Evolutionary conservation across 2,113 vertebrate genomes (phyloP).

Genomic region (Cyanoramphus novaezelandiae): DNA sequence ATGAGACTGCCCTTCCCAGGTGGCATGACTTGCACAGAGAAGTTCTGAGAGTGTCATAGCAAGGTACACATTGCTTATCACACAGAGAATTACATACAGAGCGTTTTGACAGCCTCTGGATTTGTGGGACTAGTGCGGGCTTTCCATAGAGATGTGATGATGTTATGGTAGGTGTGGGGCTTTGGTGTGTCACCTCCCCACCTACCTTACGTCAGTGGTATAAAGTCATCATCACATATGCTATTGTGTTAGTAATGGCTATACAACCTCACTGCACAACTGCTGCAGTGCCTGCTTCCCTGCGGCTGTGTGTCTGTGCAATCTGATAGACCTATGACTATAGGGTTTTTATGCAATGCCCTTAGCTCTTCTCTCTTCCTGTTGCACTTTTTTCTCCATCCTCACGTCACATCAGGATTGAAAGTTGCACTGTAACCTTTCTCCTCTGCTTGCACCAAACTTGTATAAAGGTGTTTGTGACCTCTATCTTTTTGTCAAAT

Average conservation of each 20-base stretch:
- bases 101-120: not conserved
- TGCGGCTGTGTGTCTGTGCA: not conserved
- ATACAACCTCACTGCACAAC: not conserved
- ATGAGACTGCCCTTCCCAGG: not conserved
- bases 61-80: slow-evolving; percentile 26
- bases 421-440: not conserved
- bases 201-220: not conserved
- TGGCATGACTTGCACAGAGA: not conserved
- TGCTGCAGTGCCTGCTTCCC: not conserved
- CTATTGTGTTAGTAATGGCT: not conserved
- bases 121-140: not conserved
- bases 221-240: not conserved
- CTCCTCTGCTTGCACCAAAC: not conserved
- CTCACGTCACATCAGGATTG: not conserved
- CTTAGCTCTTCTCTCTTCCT: not conserved
- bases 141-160: accelerated
- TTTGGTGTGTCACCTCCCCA: slow-evolving; percentile 6
- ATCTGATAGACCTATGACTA: not conserved
- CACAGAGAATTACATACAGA: not conserved
- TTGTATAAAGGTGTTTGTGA: not conserved
- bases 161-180: not conserved
- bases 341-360: not conserved
- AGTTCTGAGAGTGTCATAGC: not conserved
- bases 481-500: not conserved
- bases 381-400: not conserved